Evolutionary conservation across 2,888 invertebrate genomes (phyloP).

Genomic region (Ornithoptera priamus): DNA sequence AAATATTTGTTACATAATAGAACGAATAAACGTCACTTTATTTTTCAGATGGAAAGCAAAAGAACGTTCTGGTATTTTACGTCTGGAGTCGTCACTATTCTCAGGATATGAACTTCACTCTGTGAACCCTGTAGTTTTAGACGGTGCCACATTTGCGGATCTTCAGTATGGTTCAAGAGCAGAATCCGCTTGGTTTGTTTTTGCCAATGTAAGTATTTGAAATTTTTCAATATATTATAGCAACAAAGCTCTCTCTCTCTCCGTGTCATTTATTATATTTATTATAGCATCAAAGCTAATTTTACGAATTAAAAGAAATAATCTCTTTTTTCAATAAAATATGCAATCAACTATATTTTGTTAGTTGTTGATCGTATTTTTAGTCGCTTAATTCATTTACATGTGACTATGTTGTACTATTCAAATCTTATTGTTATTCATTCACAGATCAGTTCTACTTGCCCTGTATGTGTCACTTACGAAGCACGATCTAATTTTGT

Average conservation of each 20-base stretch:
- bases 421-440: conserved; percentile 2
- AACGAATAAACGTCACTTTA: conserved; percentile 26
- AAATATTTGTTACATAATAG: background rate
- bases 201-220: conserved; percentile 79
- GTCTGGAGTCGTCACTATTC: conserved; percentile 82
- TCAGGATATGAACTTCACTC: conserved; percentile 82
- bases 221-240: no score
- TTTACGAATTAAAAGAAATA: no score
- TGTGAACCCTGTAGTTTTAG: conserved; percentile 75
- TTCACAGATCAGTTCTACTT: conserved; percentile 78
- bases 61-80: conserved; percentile 80
- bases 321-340: background rate
- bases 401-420: background rate
- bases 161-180: conserved; percentile 81
- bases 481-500: conserved; percentile 80
- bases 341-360: background rate
- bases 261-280: no score
- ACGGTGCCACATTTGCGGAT: conserved; percentile 79
- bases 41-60: conserved; percentile 80
- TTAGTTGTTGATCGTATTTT: no score
- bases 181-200: conserved; percentile 83
- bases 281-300: no score
- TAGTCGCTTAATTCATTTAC: background rate
- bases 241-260: no score
- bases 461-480: conserved; percentile 83